Evolutionary conservation across 2,113 vertebrate genomes (phyloP).

Genomic region (Phyllostomus discolor): DNA sequence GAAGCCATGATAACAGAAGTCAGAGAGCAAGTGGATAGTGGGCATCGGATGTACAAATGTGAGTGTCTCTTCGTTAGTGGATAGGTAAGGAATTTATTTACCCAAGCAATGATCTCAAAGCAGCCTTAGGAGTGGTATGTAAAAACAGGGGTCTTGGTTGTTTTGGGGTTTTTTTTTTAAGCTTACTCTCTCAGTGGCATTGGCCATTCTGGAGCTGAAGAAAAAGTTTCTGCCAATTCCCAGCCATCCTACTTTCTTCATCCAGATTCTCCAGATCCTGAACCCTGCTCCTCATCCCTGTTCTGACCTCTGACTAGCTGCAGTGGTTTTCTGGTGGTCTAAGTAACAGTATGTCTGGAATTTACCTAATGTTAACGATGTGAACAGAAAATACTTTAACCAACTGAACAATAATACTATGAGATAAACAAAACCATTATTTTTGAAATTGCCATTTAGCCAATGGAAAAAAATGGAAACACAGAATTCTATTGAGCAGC

Average conservation of each 20-base stretch:
- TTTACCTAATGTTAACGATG: neutral
- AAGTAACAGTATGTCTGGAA: constrained; percentile 24
- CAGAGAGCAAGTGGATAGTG: neutral
- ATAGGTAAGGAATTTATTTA: constrained; percentile 6
- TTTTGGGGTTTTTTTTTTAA: neutral
- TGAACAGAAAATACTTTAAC: constrained; percentile 43
- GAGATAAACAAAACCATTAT: neutral
- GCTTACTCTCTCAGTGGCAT: neutral
- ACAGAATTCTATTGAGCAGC: neutral
- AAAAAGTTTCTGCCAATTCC: neutral
- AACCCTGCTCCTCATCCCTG: neutral
- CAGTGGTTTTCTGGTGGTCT: constrained; percentile 21
- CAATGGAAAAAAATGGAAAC: neutral
- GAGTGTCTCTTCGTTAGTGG: constrained; percentile 10
- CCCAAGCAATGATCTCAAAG: constrained; percentile 1
- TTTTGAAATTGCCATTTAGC: neutral
- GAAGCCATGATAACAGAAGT: neutral
- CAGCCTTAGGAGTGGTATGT: neutral
- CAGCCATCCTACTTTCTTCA: neutral
- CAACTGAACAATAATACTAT: neutral
- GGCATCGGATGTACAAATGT: neutral
- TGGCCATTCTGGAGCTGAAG: neutral
- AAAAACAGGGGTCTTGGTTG: neutral
- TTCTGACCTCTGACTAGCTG: neutral
- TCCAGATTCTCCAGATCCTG: neutral